phyloP scores from a whole-genome alignment of 37 sponge, comb jelly and placozoan species.

The Bolinopsis microptera region DNA sequence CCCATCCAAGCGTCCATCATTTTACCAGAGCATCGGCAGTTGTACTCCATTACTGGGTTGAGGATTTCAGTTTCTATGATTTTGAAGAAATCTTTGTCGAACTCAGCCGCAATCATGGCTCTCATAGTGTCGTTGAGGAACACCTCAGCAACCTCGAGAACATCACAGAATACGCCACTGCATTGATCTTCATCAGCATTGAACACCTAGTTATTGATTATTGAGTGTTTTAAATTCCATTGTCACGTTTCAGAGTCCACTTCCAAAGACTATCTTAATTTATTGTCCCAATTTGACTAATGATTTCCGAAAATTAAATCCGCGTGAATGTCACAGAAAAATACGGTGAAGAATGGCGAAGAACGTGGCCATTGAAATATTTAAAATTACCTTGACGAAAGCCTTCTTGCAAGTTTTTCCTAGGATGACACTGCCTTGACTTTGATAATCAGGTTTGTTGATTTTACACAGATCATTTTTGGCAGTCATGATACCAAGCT shows the following conservation, averaged over 20 bases:
- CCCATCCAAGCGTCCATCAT: conserved; percentile 11
- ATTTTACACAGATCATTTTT: conserved; percentile 23
- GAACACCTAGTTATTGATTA: neutral
- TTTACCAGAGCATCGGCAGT: neutral
- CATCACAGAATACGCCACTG: neutral
- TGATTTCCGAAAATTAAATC: too few relatives aligned
- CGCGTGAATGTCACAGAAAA: too few relatives aligned
- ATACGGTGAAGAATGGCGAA: too few relatives aligned
- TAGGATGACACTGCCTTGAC: conserved; percentile 1
- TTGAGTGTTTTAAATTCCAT: neutral
- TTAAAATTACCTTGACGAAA: conserved; percentile 10
- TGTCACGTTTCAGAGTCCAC: too few relatives aligned
- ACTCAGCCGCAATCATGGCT: neutral
- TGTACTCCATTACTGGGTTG: conserved; percentile 15
- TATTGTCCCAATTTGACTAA: too few relatives aligned
- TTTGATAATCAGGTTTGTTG: neutral
- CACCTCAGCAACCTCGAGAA: neutral
- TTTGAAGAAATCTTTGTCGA: neutral
- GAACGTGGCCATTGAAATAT: too few relatives aligned
- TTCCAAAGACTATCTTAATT: too few relatives aligned
- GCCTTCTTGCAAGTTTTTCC: neutral
- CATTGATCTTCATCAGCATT: neutral
- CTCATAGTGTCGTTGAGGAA: neutral
- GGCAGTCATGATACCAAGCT: neutral
- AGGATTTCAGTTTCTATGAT: neutral